Percentiles rank a stretch among this genome's conserved stretches.
Conservation (phyloP, 2,888 invertebrate species). For the Odiellus spinosus region DNA sequence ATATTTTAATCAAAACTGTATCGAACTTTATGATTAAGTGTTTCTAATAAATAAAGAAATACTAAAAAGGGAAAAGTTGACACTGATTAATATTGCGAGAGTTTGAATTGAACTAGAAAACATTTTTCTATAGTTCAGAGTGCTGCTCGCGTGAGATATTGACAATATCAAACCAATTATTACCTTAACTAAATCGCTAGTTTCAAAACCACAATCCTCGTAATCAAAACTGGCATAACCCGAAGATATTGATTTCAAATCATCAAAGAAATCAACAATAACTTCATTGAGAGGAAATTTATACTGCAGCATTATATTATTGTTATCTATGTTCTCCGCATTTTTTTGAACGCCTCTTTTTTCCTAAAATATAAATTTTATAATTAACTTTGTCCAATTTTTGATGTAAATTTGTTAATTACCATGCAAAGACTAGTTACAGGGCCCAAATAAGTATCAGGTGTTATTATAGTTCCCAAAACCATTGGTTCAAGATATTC, state of each 20-base stretch:
- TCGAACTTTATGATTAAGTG: neutral
- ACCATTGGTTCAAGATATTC: conserved; percentile 76
- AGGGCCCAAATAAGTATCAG: conserved; percentile 35
- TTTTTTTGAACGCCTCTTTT: conserved; percentile 53
- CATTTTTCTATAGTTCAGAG: neutral
- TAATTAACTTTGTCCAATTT: no score
- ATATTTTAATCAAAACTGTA: no score
- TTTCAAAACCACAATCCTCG: conserved; percentile 66
- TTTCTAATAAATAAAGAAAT: neutral
- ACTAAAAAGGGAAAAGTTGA: neutral
- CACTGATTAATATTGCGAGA: neutral
- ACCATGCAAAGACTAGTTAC: conserved; percentile 28
- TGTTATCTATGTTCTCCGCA: conserved; percentile 60
- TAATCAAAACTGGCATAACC: conserved; percentile 94
- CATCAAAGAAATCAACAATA: conserved; percentile 85
- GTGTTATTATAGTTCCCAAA: conserved; percentile 73
- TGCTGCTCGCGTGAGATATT: neutral
- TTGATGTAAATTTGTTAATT: no score
- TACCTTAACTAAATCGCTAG: conserved; percentile 58
- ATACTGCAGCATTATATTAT: conserved; percentile 63
- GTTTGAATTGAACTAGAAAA: neutral
- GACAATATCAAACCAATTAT: conserved; percentile 14
- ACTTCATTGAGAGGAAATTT: conserved; percentile 81
- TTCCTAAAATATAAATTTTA: conserved; percentile 38
- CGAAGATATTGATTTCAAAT: conserved; percentile 69